Evolutionary conservation across 2,888 invertebrate species (phyloP), one percentile per base, ranked within the genome.

Genomic region (Chymomyza caudatula): DNA sequence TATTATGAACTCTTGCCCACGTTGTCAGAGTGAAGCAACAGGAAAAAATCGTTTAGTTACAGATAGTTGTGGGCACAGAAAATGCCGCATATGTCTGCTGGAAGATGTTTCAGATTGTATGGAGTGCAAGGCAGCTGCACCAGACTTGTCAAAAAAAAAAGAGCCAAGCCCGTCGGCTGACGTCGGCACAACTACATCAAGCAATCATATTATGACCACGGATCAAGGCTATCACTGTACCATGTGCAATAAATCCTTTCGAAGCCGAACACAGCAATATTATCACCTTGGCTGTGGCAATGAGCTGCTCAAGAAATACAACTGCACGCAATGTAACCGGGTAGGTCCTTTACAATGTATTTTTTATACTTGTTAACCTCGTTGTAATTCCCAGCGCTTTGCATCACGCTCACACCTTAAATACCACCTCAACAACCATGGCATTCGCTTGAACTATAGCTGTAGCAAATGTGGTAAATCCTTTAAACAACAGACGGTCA

Each of bases 61-160:
- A 58, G 95, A 95, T 87, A 92, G 92, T 56, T 95, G 95, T 89
- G 95, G 95, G 2, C 95, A 95, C 88, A 92, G 92, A 62, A 95
- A 95, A 90, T 95, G 95, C 88, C 93, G 95, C 77, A 90, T 92
- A 72, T 95, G 95, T 87, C 91, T 95, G 51, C 87, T 95, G 37
- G 91, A 92, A 19, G 95, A 95, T 86, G 94, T 93, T 74, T 90
- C 92, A 43, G 93, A 93, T 13, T 95, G 95, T 85, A 89, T 91
- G 3, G 77, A 88, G 57, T 89, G 89, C 54, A 3, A 8, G 2
- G 13, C 61, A 15, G 19, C 0, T 4, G 22, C 3, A 3, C 4
- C 22, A 29, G 20, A 13, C 15, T 19, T 22, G 4, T 17, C 23
- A 4, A 61, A 29, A 25, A 11, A 20, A 8, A 51, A 37, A 19